Evolutionary conservation across 1,140 invertebrate species (phyloP).

Genomic region (Euborellia annulipes): DNA sequence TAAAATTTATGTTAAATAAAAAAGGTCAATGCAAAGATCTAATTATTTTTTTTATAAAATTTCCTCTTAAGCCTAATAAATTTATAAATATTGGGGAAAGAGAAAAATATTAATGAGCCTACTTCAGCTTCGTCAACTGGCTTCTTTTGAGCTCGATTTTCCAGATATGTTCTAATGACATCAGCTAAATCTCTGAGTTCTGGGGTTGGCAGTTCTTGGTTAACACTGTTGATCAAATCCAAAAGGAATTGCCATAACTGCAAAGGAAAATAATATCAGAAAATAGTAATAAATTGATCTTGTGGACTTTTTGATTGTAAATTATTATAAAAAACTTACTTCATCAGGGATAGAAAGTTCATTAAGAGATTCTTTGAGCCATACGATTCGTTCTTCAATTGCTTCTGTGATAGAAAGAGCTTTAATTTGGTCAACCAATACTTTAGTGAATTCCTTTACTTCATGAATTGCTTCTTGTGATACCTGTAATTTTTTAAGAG

Average conservation of each 20-base stretch:
- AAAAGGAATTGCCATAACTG: conserved; percentile 28
- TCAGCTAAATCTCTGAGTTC: conserved; percentile 38
- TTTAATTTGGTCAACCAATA: conserved; percentile 34
- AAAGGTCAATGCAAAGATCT: too few relatives aligned
- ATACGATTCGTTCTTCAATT: conserved; percentile 26
- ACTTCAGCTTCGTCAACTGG: conserved; percentile 11
- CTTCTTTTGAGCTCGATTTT: conserved; percentile 28
- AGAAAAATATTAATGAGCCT: too few relatives aligned
- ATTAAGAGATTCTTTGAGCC: too few relatives aligned
- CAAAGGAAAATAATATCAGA: too few relatives aligned
- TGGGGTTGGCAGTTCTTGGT: conserved; percentile 35
- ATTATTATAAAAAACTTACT: conserved; percentile 7
- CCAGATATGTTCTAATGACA: conserved; percentile 36
- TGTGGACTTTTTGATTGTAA: too few relatives aligned
- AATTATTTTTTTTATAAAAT: too few relatives aligned
- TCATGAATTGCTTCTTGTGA: conserved; percentile 17
- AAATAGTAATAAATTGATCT: too few relatives aligned
- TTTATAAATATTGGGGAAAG: too few relatives aligned
- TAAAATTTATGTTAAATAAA: too few relatives aligned
- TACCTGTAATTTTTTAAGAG: too few relatives aligned
- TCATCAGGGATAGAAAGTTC: conserved; percentile 7
- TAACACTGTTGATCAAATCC: conserved; percentile 31
- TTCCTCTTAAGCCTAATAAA: too few relatives aligned
- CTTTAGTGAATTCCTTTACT: conserved; percentile 28
- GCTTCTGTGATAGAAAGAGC: conserved; percentile 35